A percentile compares a stretch with the other conserved stretches of the same genome.
Evolutionary conservation across 37 sponge, comb jelly and placozoan genomes (phyloP).

Genomic region (Ephydatia muelleri): DNA sequence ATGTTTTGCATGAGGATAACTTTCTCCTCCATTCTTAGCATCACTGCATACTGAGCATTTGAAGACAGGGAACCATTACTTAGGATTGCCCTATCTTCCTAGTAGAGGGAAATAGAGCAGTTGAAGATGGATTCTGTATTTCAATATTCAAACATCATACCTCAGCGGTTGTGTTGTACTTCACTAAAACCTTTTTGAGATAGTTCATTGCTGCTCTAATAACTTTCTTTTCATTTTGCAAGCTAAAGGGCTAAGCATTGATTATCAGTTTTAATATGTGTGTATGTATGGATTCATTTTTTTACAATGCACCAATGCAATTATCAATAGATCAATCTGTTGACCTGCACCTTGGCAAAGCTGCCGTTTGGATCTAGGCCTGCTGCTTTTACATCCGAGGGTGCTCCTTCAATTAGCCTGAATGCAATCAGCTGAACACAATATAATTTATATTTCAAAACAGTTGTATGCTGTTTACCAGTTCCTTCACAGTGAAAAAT

Average conservation of each 20-base stretch:
- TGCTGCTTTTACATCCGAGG: background rate
- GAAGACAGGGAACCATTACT: background rate
- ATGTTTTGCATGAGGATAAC: background rate
- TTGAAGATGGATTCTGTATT: background rate
- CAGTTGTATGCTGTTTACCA: background rate
- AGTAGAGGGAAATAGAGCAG: no score
- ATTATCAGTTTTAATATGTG: background rate
- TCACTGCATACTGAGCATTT: background rate
- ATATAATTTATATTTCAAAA: background rate
- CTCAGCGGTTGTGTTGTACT: background rate
- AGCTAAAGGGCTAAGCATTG: background rate
- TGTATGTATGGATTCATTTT: no score
- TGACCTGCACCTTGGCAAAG: background rate
- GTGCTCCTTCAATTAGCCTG: background rate
- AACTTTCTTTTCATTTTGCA: slow-evolving; percentile 1
- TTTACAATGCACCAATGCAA: background rate
- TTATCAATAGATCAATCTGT: background rate
- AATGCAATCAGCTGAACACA: background rate
- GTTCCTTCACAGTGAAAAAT: background rate
- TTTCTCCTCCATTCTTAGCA: slow-evolving; percentile 13
- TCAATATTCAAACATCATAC: background rate
- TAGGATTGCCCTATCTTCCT: background rate
- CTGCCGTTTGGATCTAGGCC: background rate
- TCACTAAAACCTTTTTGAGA: background rate
- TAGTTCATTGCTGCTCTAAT: background rate